Conservation (phyloP, 2,888 invertebrate genomes). For the Halocaridina rubra region DNA sequence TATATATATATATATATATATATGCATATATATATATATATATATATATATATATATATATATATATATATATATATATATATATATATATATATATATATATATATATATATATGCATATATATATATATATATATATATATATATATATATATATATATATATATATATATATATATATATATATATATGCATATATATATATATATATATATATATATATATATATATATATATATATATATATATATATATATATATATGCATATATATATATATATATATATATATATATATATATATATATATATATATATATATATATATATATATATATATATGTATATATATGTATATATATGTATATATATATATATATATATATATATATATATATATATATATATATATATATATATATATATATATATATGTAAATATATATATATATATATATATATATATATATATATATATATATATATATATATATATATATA, state of each 20-base stretch:
- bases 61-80: too few species aligned
- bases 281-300: neutral
- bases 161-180: neutral
- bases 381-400: neutral
- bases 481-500: neutral
- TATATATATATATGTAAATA: too few species aligned
- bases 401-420: neutral
- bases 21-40: too few species aligned
- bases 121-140: neutral
- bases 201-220: neutral
- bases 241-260: conserved; percentile 2
- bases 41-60: too few species aligned
- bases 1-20: too few species aligned
- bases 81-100: too few species aligned
- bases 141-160: neutral
- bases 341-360: neutral
- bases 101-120: too few species aligned
- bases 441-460: too few species aligned
- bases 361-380: neutral
- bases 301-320: neutral
- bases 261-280: neutral
- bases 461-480: neutral
- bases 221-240: neutral
- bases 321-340: neutral
- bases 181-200: neutral